These are phyloP conservation scores for Neodiprion virginianus DNA, from an alignment of 1,140 invertebrate species.

Conservation along the genomic window DNA sequence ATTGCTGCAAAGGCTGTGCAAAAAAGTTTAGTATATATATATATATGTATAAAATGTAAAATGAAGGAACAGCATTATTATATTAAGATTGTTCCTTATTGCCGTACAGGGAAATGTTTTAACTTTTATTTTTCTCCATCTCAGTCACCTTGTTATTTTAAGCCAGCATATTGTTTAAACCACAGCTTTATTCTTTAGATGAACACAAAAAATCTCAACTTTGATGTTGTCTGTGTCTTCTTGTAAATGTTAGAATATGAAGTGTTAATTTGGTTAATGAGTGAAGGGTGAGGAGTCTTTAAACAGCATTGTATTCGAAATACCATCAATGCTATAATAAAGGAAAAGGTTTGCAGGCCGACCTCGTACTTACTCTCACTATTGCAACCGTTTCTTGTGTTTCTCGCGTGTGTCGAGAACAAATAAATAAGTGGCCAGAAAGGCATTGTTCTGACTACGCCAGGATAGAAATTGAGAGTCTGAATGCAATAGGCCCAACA, in stretches of 20 bases:
- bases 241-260: conserved; percentile 6
- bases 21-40: too few relatives aligned
- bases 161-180: not conserved
- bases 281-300: conserved; percentile 7
- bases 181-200: not conserved
- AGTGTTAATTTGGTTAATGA: conserved; percentile 28
- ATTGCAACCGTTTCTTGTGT: not conserved
- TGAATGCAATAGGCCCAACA: not conserved
- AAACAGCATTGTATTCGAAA: not conserved
- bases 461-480: not conserved
- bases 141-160: not conserved
- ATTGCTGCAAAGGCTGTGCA: too few relatives aligned
- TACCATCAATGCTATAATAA: not conserved
- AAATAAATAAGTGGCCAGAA: not conserved
- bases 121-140: not conserved
- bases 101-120: not conserved
- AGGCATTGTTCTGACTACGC: not conserved
- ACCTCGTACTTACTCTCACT: not conserved
- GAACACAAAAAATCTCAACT: not conserved
- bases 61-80: conserved; percentile 7
- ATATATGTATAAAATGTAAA: not conserved
- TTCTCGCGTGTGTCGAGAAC: not conserved
- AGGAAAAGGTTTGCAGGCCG: not conserved
- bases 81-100: not conserved
- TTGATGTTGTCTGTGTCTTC: conserved; percentile 1